Percentiles rank a stretch among this genome's conserved stretches.
Conservation (phyloP, 1,140 invertebrate genomes). For the Arctopsyche grandis region DNA sequence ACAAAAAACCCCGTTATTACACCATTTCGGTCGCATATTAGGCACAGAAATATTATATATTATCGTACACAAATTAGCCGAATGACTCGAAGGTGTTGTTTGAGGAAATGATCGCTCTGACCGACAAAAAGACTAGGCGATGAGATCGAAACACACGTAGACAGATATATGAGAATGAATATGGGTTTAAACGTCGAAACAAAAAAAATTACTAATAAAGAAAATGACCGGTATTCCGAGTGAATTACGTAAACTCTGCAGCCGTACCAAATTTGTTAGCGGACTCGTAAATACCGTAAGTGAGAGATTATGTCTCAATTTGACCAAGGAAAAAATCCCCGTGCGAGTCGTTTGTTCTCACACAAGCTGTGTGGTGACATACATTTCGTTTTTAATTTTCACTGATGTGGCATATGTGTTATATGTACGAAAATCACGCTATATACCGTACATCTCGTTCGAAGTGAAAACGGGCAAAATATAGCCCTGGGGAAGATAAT, state of each 20-base stretch:
- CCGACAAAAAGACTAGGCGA: slow-evolving; percentile 34
- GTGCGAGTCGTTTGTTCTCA: slow-evolving; percentile 14
- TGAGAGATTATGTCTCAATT: slow-evolving; percentile 40
- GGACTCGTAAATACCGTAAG: slow-evolving; percentile 35
- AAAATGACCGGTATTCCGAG: slow-evolving; percentile 33
- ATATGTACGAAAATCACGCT: slow-evolving; percentile 26
- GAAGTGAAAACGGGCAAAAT: not conserved
- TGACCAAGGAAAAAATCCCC: slow-evolving; percentile 21
- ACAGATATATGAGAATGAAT: not conserved
- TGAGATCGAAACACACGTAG: slow-evolving; percentile 6
- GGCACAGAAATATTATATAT: not conserved
- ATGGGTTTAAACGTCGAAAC: not conserved
- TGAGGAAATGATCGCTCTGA: slow-evolving; percentile 21
- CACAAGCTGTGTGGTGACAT: slow-evolving; percentile 15
- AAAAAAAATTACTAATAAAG: slow-evolving; percentile 26
- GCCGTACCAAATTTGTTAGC: slow-evolving; percentile 29
- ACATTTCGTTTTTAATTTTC: not conserved
- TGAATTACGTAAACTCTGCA: slow-evolving; percentile 33
- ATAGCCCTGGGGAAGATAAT: not conserved
- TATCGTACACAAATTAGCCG: not conserved
- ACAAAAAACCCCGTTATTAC: not conserved
- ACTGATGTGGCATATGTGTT: not conserved
- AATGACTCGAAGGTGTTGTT: slow-evolving; percentile 15
- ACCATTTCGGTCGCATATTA: not conserved
- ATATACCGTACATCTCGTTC: slow-evolving; percentile 2